Percentiles rank a stretch among this genome's conserved stretches.
phyloP scores from a whole-genome alignment of 2,888 invertebrate genomes.

The Chorisops tibialis region DNA sequence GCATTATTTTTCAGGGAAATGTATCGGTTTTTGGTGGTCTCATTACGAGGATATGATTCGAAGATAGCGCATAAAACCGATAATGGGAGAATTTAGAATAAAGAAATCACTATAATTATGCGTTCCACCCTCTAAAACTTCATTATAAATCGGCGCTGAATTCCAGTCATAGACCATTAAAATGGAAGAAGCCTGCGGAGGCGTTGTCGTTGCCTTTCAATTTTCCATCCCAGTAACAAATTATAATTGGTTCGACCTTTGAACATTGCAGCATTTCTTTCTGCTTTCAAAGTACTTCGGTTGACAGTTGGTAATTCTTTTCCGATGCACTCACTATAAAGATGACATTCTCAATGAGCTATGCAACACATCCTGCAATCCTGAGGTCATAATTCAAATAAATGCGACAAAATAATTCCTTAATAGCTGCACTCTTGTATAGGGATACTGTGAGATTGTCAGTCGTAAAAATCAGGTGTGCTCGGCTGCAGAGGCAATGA shows the following conservation, averaged over 20 bases:
- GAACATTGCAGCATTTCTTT: constrained; percentile 24
- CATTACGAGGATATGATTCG: not conserved
- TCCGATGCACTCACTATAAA: not conserved
- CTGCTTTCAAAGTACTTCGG: not conserved
- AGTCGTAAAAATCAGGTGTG: constrained; percentile 17
- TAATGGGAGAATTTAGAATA: not conserved
- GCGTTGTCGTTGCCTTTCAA: constrained; percentile 14
- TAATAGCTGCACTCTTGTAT: not conserved
- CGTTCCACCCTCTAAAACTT: not conserved
- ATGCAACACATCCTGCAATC: not conserved
- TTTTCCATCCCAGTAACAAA: constrained; percentile 30
- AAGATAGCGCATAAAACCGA: not conserved
- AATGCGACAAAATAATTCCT: constrained; percentile 20
- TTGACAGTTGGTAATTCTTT: constrained; percentile 20
- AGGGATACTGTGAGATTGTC: not conserved
- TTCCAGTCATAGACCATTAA: constrained; percentile 16
- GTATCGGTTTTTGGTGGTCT: not conserved
- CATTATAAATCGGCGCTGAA: constrained; percentile 14
- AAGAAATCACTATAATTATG: too few species aligned
- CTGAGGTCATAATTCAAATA: constrained; percentile 17
- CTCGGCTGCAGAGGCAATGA: not conserved
- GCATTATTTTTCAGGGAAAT: not conserved
- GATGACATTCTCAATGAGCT: not conserved
- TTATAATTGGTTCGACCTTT: constrained; percentile 32
- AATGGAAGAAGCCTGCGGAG: not conserved